Evolutionary conservation across 2,113 vertebrate species (phyloP), one percentile per base, ranked within the genome.

Genomic region (Ameiurus melas): DNA sequence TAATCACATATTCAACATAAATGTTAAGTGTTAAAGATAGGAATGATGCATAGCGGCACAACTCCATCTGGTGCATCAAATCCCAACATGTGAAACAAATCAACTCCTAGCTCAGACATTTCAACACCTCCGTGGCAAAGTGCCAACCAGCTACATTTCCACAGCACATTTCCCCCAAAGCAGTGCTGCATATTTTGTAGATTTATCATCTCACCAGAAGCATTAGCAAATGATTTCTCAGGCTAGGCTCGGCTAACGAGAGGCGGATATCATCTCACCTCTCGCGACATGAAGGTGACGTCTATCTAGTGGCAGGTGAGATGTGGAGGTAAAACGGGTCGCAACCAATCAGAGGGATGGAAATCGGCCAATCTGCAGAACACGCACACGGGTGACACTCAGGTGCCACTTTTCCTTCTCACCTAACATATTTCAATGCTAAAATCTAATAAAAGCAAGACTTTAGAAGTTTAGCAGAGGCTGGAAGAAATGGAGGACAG

Each of bases 181-280:
- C 51, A 12, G 4, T 0, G 47, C 51, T 71, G 60, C 20, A 47
- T 68, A 64, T 68, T 82, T 55, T 51, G 47, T 64, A 43, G 51
- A 57, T 79, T 79, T 64, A 33, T 80, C 77, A 27, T 86, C 20
- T 39, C 30, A 27, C 64, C 33, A 27, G 4, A 58, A 36, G 64
- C 64, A 89, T 91, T 89, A 88, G 89, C 79, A 84, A 80, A 86
- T 88, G 16, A 84, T 87, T 87, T 89, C 66, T 70, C 19, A 12
- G 64, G 73, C 17, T 30, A 20, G 36, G 43, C 62, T 66, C 66
- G 25, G 13, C 17, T 13, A 83, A 80, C 2, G 30, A 33, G 75
- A 68, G 47, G n/a, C 7, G 43, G 39, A 33, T 36, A 39, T 39
- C 36, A 47, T 78, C 73, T 66, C 81, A 19, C 83, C 71, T 13